Conservation (phyloP, 53 echinoderm and acorn worm species). For the Henricia sp. region DNA sequence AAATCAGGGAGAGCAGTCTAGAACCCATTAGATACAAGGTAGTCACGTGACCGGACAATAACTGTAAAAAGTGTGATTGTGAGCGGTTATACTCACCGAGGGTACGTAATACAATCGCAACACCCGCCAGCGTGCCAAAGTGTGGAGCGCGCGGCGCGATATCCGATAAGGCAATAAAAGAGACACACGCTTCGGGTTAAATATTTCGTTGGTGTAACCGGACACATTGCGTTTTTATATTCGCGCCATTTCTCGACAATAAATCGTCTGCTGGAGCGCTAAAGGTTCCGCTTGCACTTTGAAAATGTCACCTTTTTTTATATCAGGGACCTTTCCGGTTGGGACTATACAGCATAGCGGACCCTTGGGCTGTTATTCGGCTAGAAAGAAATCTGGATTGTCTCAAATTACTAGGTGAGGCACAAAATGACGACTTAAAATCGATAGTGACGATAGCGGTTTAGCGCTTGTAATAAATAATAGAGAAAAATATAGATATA, state of each 20-base stretch:
- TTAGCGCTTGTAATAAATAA: too few relatives aligned
- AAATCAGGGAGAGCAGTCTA: background rate
- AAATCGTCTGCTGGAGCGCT: background rate
- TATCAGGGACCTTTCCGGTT: background rate
- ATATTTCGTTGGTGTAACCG: slow-evolving; percentile 27
- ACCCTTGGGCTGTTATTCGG: background rate
- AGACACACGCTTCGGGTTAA: slow-evolving; percentile 12
- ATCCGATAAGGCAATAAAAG: slow-evolving; percentile 28
- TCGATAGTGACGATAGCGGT: too few relatives aligned
- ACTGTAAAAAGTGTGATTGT: background rate
- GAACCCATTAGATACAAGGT: slow-evolving; percentile 3
- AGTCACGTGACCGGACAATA: slow-evolving; percentile 24
- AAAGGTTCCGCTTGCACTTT: background rate
- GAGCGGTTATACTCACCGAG: background rate
- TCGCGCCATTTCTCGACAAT: slow-evolving; percentile 32
- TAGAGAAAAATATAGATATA: too few relatives aligned
- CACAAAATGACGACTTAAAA: slow-evolving; percentile 11
- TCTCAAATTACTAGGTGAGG: slow-evolving; percentile 14
- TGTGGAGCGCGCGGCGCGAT: slow-evolving; percentile 1
- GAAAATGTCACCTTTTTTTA: slow-evolving; percentile 5
- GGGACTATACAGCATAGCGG: background rate
- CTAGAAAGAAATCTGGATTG: background rate
- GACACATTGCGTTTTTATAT: slow-evolving; percentile 15
- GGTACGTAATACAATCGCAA: background rate
- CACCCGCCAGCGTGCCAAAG: background rate